Percentiles rank a stretch among this genome's conserved stretches.
Evolutionary conservation across 2,113 vertebrate genomes (phyloP).

Genomic region (Sminthopsis crassicaudata): DNA sequence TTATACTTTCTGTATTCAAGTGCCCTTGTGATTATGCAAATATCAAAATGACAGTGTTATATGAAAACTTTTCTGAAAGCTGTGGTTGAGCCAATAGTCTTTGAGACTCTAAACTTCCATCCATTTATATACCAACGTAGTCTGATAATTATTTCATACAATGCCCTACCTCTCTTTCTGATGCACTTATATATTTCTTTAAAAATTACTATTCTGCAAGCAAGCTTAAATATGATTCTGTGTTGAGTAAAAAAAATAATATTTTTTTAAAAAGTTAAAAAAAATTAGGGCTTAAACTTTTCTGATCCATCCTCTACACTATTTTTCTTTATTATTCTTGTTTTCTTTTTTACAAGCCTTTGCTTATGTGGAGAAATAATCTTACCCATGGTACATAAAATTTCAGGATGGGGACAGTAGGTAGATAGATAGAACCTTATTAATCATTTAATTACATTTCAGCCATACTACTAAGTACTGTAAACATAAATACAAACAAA

Average conservation of each 20-base stretch:
- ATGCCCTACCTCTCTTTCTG: background rate
- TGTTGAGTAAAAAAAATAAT: slow-evolving; percentile 80
- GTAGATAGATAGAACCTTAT: no score
- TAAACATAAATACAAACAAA: no score
- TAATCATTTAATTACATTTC: no score
- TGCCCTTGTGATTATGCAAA: slow-evolving; percentile 83
- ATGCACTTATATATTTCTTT: slow-evolving; percentile 60
- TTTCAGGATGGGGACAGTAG: no score
- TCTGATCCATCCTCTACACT: no score
- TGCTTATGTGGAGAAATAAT: no score
- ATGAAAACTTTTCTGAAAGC: slow-evolving; percentile 76
- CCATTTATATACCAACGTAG: slow-evolving; percentile 69
- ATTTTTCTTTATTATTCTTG: no score
- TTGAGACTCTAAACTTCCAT: slow-evolving; percentile 75
- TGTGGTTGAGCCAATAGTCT: slow-evolving; percentile 71
- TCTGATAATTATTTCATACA: slow-evolving; percentile 54
- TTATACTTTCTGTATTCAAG: slow-evolving; percentile 85
- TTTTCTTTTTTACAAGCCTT: no score
- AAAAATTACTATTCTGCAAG: slow-evolving; percentile 81
- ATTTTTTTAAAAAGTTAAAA: slow-evolving; percentile 66
- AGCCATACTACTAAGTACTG: no score
- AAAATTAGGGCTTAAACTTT: slow-evolving; percentile 50
- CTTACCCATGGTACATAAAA: no score
- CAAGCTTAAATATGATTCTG: slow-evolving; percentile 80
- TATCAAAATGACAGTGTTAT: slow-evolving; percentile 82